phyloP scores from a whole-genome alignment of 2,888 invertebrate genomes.

The Apodemia duryi region DNA sequence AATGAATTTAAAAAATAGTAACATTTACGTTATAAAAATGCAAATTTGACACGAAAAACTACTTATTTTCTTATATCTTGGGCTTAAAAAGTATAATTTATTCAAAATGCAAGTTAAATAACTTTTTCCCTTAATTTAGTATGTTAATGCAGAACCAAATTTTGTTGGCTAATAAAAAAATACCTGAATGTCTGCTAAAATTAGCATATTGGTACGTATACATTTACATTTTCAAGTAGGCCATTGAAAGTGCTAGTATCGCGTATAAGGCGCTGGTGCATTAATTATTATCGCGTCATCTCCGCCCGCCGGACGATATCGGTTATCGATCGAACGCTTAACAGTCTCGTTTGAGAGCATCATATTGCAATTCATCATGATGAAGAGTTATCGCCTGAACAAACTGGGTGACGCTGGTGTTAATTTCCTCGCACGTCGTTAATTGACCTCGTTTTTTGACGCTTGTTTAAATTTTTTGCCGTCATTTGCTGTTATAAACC shows the following conservation, averaged over 20 bases:
- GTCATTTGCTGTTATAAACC: conserved; percentile 9
- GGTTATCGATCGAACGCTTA: conserved; percentile 50
- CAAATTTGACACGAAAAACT: not conserved
- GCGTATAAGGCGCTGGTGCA: conserved; percentile 31
- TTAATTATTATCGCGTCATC: conserved; percentile 45
- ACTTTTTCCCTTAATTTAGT: not conserved
- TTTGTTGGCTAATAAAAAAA: not conserved
- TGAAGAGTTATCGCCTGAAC: conserved; percentile 39
- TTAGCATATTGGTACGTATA: conserved; percentile 13
- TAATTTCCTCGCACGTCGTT: conserved; percentile 32
- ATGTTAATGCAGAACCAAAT: not conserved
- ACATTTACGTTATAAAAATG: not conserved
- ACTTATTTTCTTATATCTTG: not conserved
- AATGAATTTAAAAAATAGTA: too few species aligned
- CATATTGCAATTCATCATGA: conserved; percentile 48
- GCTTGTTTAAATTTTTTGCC: conserved; percentile 27
- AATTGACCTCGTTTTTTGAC: conserved; percentile 20
- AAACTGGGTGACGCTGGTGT: conserved; percentile 41
- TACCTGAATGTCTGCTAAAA: not conserved
- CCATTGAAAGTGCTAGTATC: conserved; percentile 26
- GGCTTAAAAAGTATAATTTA: not conserved
- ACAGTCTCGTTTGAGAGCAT: conserved; percentile 46
- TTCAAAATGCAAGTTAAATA: not conserved
- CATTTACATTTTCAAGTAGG: conserved; percentile 20
- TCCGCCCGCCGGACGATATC: conserved; percentile 48